Evolutionary conservation across 2,113 vertebrate species (phyloP).

Genomic region (Tragelaphus imberbis): DNA sequence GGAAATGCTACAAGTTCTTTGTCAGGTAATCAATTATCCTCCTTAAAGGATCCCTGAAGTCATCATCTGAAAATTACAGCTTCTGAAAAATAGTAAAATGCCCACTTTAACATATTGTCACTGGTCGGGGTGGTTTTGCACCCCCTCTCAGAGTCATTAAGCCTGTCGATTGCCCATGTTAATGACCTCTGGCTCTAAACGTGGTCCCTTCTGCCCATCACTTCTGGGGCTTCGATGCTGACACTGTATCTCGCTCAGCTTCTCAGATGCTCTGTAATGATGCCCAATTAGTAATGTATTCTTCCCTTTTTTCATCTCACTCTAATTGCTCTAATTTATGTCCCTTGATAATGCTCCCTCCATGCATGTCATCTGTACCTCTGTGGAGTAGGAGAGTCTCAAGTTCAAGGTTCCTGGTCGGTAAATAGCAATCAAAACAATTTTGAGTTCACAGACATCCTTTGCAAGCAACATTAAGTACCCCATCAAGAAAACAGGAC

Average conservation of each 20-base stretch:
- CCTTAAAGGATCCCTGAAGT: not conserved
- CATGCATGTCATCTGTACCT: slow-evolving; percentile 69
- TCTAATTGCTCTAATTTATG: slow-evolving; percentile 80
- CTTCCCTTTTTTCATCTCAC: slow-evolving; percentile 73
- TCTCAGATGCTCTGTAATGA: slow-evolving; percentile 81
- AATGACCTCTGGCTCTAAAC: slow-evolving; percentile 75
- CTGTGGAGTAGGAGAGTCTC: slow-evolving; percentile 43
- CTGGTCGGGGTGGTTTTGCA: not conserved
- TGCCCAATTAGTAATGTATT: slow-evolving; percentile 81
- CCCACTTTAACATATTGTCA: slow-evolving; percentile 3
- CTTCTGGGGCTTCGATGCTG: slow-evolving; percentile 78
- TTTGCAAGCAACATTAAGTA: slow-evolving; percentile 8
- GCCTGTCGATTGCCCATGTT: slow-evolving; percentile 64
- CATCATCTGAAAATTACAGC: slow-evolving; percentile 34
- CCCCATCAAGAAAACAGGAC: slow-evolving; percentile 55
- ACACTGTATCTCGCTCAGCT: slow-evolving; percentile 79
- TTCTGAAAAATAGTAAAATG: not conserved
- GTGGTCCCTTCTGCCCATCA: slow-evolving; percentile 45
- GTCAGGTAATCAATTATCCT: not conserved
- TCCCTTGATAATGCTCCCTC: slow-evolving; percentile 72
- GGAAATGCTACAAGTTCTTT: not conserved
- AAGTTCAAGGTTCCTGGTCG: slow-evolving; percentile 65
- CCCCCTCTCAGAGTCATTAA: slow-evolving; percentile 18
- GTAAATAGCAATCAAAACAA: slow-evolving; percentile 53
- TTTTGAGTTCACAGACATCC: slow-evolving; percentile 61